phyloP scores from a whole-genome alignment of 1,140 invertebrate genomes.

The Globodera rostochiensis region DNA sequence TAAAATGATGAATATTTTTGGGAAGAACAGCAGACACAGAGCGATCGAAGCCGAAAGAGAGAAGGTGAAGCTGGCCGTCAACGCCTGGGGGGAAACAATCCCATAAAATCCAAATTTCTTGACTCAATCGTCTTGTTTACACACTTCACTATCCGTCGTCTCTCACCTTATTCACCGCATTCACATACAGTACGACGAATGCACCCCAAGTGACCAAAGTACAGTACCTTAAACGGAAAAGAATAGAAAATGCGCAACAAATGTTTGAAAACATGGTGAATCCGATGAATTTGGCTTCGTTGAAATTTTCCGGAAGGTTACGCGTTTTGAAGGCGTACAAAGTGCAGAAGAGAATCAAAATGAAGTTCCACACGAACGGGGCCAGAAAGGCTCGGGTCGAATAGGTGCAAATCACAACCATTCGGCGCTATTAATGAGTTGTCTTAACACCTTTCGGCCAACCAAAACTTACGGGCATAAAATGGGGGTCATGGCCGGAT shows the following conservation, averaged over 20 bases:
- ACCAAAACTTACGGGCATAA: constrained; percentile 43
- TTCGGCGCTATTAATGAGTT: constrained; percentile 12
- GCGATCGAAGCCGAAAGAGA: constrained; percentile 75
- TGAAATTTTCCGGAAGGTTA: constrained; percentile 85
- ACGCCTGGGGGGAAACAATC: constrained; percentile 55
- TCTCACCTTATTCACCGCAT: constrained; percentile 73
- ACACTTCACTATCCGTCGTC: neutral
- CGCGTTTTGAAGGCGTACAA: constrained; percentile 82
- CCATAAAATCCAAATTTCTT: no score
- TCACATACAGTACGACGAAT: constrained; percentile 83
- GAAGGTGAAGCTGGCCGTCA: constrained; percentile 72
- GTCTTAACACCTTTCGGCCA: neutral
- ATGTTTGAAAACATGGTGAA: constrained; percentile 70
- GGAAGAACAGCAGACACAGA: constrained; percentile 78
- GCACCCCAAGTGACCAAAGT: constrained; percentile 85
- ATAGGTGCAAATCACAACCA: constrained; percentile 55
- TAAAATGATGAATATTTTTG: constrained; percentile 79
- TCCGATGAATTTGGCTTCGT: constrained; percentile 81
- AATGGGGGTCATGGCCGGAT: constrained; percentile 65
- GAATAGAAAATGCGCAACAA: neutral
- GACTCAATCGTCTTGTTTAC: no score
- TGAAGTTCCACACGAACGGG: constrained; percentile 79
- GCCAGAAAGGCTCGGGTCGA: constrained; percentile 73
- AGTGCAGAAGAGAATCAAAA: constrained; percentile 79
- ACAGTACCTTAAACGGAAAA: constrained; percentile 74